These are phyloP conservation scores for Corythornis leucogaster DNA, from an alignment of 2,797 vertebrate species.

Conservation along the genomic window DNA sequence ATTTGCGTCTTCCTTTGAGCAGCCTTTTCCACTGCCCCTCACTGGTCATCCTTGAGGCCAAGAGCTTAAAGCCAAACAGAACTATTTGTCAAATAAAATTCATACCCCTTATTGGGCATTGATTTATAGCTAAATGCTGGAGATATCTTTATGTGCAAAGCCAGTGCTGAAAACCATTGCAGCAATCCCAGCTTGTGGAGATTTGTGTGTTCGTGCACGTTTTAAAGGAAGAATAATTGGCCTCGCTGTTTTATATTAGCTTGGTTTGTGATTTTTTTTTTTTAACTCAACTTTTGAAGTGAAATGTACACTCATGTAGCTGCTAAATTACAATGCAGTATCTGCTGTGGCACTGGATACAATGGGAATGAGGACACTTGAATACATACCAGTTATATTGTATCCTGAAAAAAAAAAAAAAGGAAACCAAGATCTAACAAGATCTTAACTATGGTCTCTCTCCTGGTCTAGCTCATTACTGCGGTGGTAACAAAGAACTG, in stretches of 20 bases:
- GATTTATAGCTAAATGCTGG: not conserved
- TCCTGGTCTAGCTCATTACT: constrained; percentile 87
- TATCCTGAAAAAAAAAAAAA: not conserved
- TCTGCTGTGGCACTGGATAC: not conserved
- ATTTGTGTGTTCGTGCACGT: not conserved
- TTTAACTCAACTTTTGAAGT: not conserved
- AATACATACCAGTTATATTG: not conserved
- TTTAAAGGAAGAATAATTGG: not conserved
- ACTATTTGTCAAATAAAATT: not conserved
- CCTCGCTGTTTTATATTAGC: not conserved
- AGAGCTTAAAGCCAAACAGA: not conserved
- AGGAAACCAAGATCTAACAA: not conserved
- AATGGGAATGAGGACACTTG: not conserved
- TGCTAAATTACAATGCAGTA: not conserved
- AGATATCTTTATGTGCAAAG: not conserved
- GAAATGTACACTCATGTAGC: not conserved
- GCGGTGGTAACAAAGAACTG: constrained; percentile 96
- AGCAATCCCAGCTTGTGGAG: not conserved
- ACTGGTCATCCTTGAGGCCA: not conserved
- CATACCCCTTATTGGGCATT: not conserved
- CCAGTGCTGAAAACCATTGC: not conserved
- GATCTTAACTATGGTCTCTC: not conserved
- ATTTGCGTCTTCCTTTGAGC: not conserved
- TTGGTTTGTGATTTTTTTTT: not conserved
- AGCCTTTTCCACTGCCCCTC: not conserved